Percentiles rank a stretch among this genome's conserved stretches.
Conservation (phyloP, 2,113 vertebrate species). For the Alectura lathami region DNA sequence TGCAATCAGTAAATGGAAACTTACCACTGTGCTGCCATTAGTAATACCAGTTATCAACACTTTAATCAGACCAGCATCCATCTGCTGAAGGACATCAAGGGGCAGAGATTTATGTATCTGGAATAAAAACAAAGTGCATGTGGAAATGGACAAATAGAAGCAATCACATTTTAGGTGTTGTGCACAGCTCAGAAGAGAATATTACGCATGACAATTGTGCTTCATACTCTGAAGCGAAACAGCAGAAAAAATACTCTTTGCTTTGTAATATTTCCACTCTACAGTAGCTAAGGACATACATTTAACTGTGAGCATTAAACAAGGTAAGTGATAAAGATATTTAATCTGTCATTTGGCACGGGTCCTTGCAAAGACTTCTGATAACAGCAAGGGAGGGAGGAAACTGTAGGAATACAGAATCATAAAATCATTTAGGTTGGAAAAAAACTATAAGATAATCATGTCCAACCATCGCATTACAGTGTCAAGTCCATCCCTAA, state of each 20-base stretch:
- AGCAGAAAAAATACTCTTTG: neutral
- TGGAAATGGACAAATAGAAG: neutral
- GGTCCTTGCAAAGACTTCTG: neutral
- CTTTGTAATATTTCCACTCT: neutral
- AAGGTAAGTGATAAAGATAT: neutral
- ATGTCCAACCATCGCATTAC: neutral
- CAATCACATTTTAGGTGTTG: neutral
- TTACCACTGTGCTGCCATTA: constrained; percentile 79
- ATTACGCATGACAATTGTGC: neutral
- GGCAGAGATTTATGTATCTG: constrained; percentile 77
- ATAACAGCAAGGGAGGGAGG: neutral
- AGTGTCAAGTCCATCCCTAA: neutral
- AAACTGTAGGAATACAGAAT: neutral
- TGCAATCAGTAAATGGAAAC: constrained; percentile 74
- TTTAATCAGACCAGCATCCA: constrained; percentile 71
- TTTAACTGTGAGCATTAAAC: constrained; percentile 6
- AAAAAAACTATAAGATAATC: neutral
- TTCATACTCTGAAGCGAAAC: neutral
- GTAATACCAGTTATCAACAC: constrained; percentile 74
- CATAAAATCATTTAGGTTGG: neutral
- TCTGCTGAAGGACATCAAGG: constrained; percentile 56
- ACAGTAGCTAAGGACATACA: neutral
- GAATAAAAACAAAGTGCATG: neutral
- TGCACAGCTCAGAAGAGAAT: neutral
- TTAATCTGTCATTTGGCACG: neutral